Evolutionary conservation across 2,113 vertebrate genomes (phyloP).

Genomic region (Proterorhinus semilunaris): DNA sequence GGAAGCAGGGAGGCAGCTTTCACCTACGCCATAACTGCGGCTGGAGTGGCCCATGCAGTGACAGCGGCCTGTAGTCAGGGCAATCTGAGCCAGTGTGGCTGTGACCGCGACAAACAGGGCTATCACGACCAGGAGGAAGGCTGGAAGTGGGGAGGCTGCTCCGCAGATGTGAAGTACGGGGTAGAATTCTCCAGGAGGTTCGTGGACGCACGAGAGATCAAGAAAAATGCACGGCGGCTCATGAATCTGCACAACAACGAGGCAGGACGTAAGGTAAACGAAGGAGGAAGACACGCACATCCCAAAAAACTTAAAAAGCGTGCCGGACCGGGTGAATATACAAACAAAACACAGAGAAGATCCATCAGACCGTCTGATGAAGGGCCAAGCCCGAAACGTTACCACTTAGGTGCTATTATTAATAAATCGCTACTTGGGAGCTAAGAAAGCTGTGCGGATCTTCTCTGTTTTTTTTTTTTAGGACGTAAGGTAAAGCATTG

Average conservation of each 20-base stretch:
- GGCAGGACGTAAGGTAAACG: conserved; percentile 96
- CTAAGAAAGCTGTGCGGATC: too few relatives aligned
- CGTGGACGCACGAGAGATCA: conserved; percentile 96
- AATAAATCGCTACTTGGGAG: too few relatives aligned
- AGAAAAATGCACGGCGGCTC: conserved; percentile 93
- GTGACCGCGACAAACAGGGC: conserved; percentile 97
- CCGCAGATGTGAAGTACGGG: conserved; percentile 94
- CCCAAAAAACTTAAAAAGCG: too few relatives aligned
- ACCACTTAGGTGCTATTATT: too few relatives aligned
- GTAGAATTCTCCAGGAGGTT: conserved; percentile 96
- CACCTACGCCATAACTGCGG: conserved; percentile 96
- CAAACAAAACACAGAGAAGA: too few relatives aligned
- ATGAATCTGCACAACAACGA: conserved; percentile 99
- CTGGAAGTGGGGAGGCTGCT: conserved; percentile 99
- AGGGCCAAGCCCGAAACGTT: too few relatives aligned
- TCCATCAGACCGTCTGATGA: too few relatives aligned
- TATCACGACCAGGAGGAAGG: conserved; percentile 96
- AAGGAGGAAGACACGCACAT: too few relatives aligned
- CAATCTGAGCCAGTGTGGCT: conserved; percentile 97
- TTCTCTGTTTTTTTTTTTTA: too few relatives aligned
- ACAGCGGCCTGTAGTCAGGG: conserved; percentile 96
- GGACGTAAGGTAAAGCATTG: conserved; percentile 90
- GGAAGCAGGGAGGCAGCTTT: conserved; percentile 97
- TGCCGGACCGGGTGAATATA: too few relatives aligned
- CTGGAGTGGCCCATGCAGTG: conserved; percentile 93